Evolutionary conservation across 2,113 vertebrate species (phyloP).

Genomic region (Spermophilus dauricus): DNA sequence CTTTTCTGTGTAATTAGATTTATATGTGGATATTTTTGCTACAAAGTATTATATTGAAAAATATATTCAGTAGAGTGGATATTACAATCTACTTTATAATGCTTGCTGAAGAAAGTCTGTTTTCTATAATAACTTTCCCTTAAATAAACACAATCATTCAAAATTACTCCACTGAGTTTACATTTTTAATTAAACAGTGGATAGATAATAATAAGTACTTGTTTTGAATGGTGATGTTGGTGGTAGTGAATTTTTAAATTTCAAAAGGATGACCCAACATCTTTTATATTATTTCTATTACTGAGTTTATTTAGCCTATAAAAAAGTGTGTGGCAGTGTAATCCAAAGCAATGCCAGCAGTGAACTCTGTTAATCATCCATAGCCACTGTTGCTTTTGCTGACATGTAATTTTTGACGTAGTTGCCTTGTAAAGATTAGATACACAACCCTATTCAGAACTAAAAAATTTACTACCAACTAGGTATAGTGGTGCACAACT

Average conservation of each 20-base stretch:
- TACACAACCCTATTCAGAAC: no score
- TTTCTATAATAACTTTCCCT: slow-evolving; percentile 38
- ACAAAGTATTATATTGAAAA: background rate
- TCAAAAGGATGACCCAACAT: no score
- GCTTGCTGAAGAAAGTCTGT: background rate
- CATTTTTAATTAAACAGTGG: background rate
- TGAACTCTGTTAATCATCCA: no score
- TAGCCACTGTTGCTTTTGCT: no score
- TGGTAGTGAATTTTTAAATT: background rate
- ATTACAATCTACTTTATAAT: background rate
- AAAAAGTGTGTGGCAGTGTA: no score
- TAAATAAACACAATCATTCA: slow-evolving; percentile 23
- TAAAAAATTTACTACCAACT: no score
- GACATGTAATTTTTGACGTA: no score
- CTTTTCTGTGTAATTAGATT: background rate
- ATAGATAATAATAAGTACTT: slow-evolving; percentile 4
- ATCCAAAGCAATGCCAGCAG: no score
- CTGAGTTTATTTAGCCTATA: no score
- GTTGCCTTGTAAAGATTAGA: no score
- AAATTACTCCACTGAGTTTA: slow-evolving; percentile 2
- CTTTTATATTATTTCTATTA: no score
- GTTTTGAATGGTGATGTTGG: background rate
- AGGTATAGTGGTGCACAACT: no score
- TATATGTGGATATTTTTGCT: background rate
- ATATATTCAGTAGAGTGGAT: background rate